Evolutionary conservation across 2,888 invertebrate species (phyloP), one percentile per base, ranked within the genome.

Genomic region (Rhaphigaster nebulosa): DNA sequence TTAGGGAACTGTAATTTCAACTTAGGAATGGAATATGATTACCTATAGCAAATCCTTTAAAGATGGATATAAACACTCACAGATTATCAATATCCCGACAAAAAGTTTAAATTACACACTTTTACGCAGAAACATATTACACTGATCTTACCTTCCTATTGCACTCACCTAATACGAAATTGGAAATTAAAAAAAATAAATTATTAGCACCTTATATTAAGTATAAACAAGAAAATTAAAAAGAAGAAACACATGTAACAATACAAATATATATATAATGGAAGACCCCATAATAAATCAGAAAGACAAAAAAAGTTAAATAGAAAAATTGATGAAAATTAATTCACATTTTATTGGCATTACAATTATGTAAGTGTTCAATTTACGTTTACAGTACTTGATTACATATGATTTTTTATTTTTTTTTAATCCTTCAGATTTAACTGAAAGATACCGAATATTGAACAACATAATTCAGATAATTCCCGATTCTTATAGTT

Each of bases 261-360:
- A n/a, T 80, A 41, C 23, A 41, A 80, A 41, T 80, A 41, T 45
- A n/a, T n/a, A 38, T 18, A 80, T 50, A 45, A 84, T 84, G 84
- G 84, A 84, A 84, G 84, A 84, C 84, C 84, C 84, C 45, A 84
- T 84, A 15, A n/a, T 34, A 29, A 70, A 12, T 18, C 34, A 70
- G 23, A 80, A 80, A 41, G 80, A 80, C 41, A 45, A 41, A 70
- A 41, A 80, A 26, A 80, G 12, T 15, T 10, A 80, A 41, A 29
- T 23, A 26, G 0, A 80, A 45, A 45, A 23, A n/a, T n/a, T n/a
- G n/a, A n/a, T n/a, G n/a, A 38, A 8, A 18, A 45, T 80, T 1
- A 80, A 34, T 23, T 45, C 26, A 34, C 45, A 50, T 84, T 84
- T n/a, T n/a, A 50, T 84, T 45, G 84, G 84, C 84, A 84, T 84